Evolutionary conservation across 2,113 vertebrate genomes (phyloP).

Genomic region (Oxyruncus cristatus): DNA sequence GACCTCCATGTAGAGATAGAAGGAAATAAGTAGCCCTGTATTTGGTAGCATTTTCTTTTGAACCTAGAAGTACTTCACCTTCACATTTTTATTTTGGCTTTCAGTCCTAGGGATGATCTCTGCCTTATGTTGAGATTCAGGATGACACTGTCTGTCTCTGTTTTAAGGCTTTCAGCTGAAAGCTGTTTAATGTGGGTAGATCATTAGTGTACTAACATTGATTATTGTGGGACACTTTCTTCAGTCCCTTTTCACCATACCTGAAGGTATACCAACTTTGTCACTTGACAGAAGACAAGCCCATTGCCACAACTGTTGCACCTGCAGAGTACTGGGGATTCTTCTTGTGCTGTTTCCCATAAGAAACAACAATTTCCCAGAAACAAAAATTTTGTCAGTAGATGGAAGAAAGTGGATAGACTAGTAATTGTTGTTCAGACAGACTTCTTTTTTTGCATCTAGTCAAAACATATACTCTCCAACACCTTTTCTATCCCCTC

Average conservation of each 20-base stretch:
- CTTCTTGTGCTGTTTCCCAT: not conserved
- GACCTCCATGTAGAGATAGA: not conserved
- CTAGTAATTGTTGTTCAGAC: not conserved
- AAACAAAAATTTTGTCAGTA: not conserved
- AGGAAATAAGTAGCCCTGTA: not conserved
- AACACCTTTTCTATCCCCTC: not conserved
- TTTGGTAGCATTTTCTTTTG: not conserved
- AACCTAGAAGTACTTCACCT: not conserved
- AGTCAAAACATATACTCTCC: not conserved
- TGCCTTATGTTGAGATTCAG: not conserved
- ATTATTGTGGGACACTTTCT: not conserved
- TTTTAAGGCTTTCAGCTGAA: not conserved
- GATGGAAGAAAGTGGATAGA: not conserved
- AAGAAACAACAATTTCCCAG: not conserved
- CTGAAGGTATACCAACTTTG: not conserved
- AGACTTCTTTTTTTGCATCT: not conserved
- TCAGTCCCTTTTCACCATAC: not conserved
- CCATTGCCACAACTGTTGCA: not conserved
- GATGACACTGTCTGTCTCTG: not conserved
- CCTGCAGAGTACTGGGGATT: not conserved
- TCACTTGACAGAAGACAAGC: not conserved
- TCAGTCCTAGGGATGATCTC: not conserved
- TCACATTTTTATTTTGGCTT: not conserved
- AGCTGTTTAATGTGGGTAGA: not conserved
- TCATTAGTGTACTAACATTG: not conserved